Evolutionary conservation across 2,888 invertebrate genomes (phyloP).

Genomic region (Atherix ibis): DNA sequence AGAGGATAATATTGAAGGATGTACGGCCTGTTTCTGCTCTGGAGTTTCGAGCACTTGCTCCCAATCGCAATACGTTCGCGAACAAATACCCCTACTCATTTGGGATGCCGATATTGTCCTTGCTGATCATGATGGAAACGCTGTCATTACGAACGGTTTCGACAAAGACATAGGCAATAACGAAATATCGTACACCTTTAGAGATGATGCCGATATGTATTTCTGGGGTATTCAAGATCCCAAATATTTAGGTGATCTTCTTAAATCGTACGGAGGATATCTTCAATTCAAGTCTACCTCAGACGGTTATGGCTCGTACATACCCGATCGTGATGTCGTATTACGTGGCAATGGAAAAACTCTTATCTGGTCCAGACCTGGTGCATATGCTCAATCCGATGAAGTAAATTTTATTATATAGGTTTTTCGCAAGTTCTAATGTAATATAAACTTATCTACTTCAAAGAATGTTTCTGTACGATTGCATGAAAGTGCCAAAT

Average conservation of each 20-base stretch:
- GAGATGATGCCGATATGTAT: slow-evolving; percentile 33
- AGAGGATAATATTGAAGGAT: slow-evolving; percentile 54
- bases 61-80: slow-evolving; percentile 36
- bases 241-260: slow-evolving; percentile 52
- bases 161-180: slow-evolving; percentile 39
- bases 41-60: slow-evolving; percentile 58
- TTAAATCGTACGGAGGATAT: slow-evolving; percentile 76
- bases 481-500: slow-evolving; percentile 50
- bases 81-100: slow-evolving; percentile 49
- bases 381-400: too few species aligned
- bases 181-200: slow-evolving; percentile 44
- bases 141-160: slow-evolving; percentile 23
- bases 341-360: slow-evolving; percentile 63
- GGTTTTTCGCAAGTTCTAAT: background rate
- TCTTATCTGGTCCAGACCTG: slow-evolving; percentile 52
- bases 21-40: slow-evolving; percentile 77
- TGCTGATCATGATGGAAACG: slow-evolving; percentile 35
- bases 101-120: slow-evolving; percentile 43
- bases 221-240: slow-evolving; percentile 61
- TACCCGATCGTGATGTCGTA: slow-evolving; percentile 64
- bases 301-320: slow-evolving; percentile 37
- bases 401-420: background rate
- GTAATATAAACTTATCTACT: too few species aligned
- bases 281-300: slow-evolving; percentile 60
- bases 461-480: slow-evolving; percentile 38